These are phyloP conservation scores for Margarornis squamiger DNA, from an alignment of 2,797 vertebrate species.

Conservation along the genomic window DNA sequence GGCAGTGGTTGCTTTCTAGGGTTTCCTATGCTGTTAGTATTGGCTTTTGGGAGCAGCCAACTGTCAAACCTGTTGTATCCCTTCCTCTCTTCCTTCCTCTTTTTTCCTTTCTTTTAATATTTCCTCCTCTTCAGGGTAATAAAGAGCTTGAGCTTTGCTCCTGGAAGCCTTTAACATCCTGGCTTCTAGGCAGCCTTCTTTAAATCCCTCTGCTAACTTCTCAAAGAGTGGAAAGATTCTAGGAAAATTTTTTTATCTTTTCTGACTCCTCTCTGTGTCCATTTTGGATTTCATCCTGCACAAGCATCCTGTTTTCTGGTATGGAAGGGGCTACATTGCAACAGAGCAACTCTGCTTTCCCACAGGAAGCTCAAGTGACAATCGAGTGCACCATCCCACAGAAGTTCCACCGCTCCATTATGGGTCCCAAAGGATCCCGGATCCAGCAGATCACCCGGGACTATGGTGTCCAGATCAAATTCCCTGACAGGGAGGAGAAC, in stretches of 20 bases:
- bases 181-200: not conserved
- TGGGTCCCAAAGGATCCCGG: slow-evolving; percentile 95
- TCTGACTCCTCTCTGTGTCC: not conserved
- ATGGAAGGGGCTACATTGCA: not conserved
- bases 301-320: not conserved
- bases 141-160: not conserved
- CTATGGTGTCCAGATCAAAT: slow-evolving; percentile 94
- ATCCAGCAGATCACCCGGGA: slow-evolving; percentile 98
- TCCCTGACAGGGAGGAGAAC: slow-evolving; percentile 94
- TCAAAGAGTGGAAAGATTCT: not conserved
- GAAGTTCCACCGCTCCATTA: slow-evolving; percentile 95
- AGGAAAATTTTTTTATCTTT: not conserved
- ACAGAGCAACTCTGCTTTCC: not conserved
- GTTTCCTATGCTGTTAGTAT: not conserved
- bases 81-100: not conserved
- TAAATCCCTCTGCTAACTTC: not conserved
- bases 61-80: not conserved
- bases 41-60: not conserved
- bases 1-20: not conserved
- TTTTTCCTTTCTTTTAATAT: not conserved
- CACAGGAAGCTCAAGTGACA: slow-evolving; percentile 94
- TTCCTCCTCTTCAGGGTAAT: not conserved
- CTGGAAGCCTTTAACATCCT: not conserved
- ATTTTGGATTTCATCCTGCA: not conserved
- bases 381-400: slow-evolving; percentile 93